Evolutionary conservation across 1,140 invertebrate species (phyloP), one percentile per base, ranked within the genome.

Genomic region (Penaeus japonicus): DNA sequence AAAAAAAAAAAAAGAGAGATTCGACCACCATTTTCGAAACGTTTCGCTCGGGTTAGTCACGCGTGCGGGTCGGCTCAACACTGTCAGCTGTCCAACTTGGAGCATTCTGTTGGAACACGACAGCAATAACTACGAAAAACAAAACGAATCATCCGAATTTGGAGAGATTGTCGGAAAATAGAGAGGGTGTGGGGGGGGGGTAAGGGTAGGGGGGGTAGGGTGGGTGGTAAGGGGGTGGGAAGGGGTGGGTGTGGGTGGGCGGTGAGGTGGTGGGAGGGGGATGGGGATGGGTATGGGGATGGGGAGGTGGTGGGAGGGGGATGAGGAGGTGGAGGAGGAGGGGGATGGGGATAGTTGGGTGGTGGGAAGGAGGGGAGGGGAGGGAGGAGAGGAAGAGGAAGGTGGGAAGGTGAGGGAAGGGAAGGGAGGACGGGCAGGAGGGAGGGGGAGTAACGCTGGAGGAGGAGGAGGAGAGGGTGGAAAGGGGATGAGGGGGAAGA

Each of bases 111-210:
- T 87, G 85, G 85, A 87, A 87, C 85, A 81, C 85, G 77, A 87
- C 85, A 87, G 77, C 77, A 87, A 80, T 87, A 87, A 87, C 80
- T 77, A 87, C 35, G 85, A 87, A 87, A 87, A 87, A 87, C 85
- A 87, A 87, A 80, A 87, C 70, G 85, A 87, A 87, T 87, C 85
- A 87, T 80, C 78, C 85, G 85, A 87, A 80, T 87, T 87, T 87
- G 85, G 85, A 87, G 85, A 87, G 85, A 47, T 0, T 87, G 85
- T 87, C 59, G 85, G 85, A 87, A 87, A 87, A 87, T 87, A 87
- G 32, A 81, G 85, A 84, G 78, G 15, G 24, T 20, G 22, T 53
- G 39, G 2, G 24, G 12, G 77, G 1, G 47, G 54, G 20, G 78
- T 80, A 54, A 35, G 35, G 20, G 54, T 24, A 39, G 5, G n/a